phyloP scores from a whole-genome alignment of 2,113 vertebrate genomes.

The Tychaedon coryphoeus region DNA sequence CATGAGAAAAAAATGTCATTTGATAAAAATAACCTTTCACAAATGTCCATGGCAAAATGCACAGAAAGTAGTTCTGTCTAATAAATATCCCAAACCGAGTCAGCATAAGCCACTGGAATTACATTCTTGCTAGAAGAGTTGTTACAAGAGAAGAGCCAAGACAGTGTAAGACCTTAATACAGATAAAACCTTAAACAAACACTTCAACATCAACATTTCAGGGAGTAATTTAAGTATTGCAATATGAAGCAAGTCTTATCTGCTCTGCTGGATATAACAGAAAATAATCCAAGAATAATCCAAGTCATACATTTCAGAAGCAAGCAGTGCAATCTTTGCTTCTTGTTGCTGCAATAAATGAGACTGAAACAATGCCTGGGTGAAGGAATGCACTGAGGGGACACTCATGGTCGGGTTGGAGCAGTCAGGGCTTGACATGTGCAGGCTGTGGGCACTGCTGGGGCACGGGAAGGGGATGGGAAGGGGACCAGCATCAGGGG shows the following conservation, averaged over 20 bases:
- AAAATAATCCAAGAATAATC: slow-evolving; percentile 54
- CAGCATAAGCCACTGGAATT: not conserved
- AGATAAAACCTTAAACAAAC: slow-evolving; percentile 56
- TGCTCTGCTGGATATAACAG: slow-evolving; percentile 25
- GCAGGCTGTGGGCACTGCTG: not conserved
- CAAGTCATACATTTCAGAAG: slow-evolving; percentile 9
- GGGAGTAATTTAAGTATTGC: slow-evolving; percentile 35
- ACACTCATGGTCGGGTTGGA: not conserved
- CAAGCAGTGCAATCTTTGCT: not conserved
- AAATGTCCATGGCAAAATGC: not conserved
- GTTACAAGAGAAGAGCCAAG: slow-evolving; percentile 13
- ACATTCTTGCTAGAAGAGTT: slow-evolving; percentile 34
- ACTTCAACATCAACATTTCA: slow-evolving; percentile 23
- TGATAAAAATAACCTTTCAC: slow-evolving; percentile 7
- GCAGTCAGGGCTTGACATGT: not conserved
- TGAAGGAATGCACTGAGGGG: not conserved
- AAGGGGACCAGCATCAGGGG: not conserved
- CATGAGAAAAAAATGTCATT: not conserved
- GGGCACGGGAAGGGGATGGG: not conserved
- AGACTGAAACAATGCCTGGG: not conserved
- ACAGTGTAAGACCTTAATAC: slow-evolving; percentile 31
- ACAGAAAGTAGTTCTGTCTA: not conserved
- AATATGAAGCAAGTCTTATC: slow-evolving; percentile 19
- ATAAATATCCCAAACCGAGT: not conserved
- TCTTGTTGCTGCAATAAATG: not conserved